phyloP scores from a whole-genome alignment of 2,797 vertebrate genomes.

The Fringilla coelebs region DNA sequence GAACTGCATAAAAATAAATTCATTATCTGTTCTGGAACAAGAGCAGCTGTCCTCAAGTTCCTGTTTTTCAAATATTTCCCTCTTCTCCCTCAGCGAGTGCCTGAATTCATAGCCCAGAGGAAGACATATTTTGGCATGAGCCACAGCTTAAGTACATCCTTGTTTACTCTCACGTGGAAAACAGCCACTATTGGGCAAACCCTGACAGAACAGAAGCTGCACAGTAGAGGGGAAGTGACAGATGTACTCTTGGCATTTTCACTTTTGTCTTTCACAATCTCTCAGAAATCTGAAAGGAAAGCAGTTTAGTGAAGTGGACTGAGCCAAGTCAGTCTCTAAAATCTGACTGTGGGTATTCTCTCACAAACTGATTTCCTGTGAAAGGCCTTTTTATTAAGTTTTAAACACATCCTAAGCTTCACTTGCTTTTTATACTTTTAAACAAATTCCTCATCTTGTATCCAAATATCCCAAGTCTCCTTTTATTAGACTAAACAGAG shows the following conservation, averaged over 20 bases:
- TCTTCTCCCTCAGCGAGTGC: neutral
- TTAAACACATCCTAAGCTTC: neutral
- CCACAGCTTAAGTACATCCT: neutral
- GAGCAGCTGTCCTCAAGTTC: neutral
- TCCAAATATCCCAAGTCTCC: neutral
- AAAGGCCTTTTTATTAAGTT: neutral
- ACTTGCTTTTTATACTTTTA: neutral
- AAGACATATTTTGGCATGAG: neutral
- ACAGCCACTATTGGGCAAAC: neutral
- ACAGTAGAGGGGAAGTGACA: neutral
- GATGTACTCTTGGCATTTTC: neutral
- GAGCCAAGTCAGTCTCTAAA: neutral
- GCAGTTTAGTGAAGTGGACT: neutral
- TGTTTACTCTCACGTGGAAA: neutral
- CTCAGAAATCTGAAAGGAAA: neutral
- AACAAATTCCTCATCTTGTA: neutral
- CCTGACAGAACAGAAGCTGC: neutral
- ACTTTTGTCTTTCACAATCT: neutral
- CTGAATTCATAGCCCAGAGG: neutral
- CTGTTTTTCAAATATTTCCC: neutral
- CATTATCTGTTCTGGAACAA: neutral
- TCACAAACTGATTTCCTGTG: neutral
- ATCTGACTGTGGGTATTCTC: accelerated
- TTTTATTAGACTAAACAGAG: neutral
- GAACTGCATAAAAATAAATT: neutral